phyloP scores from a whole-genome alignment of 2,888 invertebrate genomes.

The Melanchra persicariae region DNA sequence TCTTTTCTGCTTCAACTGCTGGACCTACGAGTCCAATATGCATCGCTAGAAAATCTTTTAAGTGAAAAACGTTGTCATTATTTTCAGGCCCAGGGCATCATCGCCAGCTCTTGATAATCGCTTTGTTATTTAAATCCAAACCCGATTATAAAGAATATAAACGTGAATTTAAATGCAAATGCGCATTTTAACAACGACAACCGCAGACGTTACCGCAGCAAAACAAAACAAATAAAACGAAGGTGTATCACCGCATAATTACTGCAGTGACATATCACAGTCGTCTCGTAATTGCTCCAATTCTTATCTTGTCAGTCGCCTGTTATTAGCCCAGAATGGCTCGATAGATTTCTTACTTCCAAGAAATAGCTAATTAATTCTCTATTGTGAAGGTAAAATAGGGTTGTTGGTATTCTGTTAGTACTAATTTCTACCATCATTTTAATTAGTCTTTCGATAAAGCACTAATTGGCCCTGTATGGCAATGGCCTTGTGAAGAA shows the following conservation, averaged over 20 bases:
- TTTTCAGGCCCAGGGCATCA: too few species aligned
- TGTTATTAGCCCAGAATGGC: slow-evolving; percentile 10
- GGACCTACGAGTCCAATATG: too few species aligned
- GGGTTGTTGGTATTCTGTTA: background rate
- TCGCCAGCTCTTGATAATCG: background rate
- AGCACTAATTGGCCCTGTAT: background rate
- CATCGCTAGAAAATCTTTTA: background rate
- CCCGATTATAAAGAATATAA: background rate
- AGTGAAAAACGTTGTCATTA: background rate
- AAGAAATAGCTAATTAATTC: background rate
- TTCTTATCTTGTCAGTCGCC: background rate
- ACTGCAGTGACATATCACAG: slow-evolving; percentile 3
- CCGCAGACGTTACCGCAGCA: background rate
- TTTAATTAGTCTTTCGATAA: background rate
- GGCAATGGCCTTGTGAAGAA: background rate
- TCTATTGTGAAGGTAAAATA: slow-evolving; percentile 2
- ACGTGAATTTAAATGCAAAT: background rate
- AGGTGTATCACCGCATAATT: background rate
- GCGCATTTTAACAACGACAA: background rate
- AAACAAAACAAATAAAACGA: slow-evolving; percentile 1
- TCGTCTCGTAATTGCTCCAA: slow-evolving; percentile 8
- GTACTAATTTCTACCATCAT: background rate
- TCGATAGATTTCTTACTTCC: slow-evolving; percentile 19
- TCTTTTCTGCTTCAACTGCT: background rate
- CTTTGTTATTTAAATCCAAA: background rate